Conservation (phyloP, 2,113 vertebrate species). For the Apeltes quadracus region DNA sequence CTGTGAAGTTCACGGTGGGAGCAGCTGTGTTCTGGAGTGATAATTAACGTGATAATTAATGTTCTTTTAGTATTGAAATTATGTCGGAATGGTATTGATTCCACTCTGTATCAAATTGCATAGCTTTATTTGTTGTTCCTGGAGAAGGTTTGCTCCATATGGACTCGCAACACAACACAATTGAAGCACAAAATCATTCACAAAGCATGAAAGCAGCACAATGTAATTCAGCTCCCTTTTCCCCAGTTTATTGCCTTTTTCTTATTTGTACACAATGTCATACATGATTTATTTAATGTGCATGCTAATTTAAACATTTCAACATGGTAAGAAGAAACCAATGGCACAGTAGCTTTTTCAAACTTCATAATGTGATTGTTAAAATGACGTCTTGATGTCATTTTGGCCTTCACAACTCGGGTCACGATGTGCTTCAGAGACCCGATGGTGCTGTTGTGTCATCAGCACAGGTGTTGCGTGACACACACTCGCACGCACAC, state of each 20-base stretch:
- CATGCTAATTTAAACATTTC: not conserved
- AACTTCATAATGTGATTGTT: not conserved
- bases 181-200: not conserved
- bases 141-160: not conserved
- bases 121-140: slow-evolving; percentile 10
- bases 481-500: not conserved
- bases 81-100: slow-evolving; percentile 29
- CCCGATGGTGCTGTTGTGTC: not conserved
- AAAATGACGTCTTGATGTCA: not conserved
- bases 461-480: not conserved
- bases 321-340: not conserved
- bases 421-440: not conserved
- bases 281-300: not conserved
- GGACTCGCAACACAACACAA: not conserved
- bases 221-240: not conserved
- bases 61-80: slow-evolving; percentile 14
- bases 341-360: no score
- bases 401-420: not conserved
- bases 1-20: not conserved
- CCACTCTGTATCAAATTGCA: slow-evolving; percentile 4
- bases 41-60: not conserved
- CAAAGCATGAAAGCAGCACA: not conserved
- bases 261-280: not conserved
- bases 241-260: not conserved
- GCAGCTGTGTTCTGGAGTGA: no score